A percentile compares a stretch with the other conserved stretches of the same genome.
Evolutionary conservation across 2,113 vertebrate species (phyloP).

Genomic region (Chamaea fasciata): DNA sequence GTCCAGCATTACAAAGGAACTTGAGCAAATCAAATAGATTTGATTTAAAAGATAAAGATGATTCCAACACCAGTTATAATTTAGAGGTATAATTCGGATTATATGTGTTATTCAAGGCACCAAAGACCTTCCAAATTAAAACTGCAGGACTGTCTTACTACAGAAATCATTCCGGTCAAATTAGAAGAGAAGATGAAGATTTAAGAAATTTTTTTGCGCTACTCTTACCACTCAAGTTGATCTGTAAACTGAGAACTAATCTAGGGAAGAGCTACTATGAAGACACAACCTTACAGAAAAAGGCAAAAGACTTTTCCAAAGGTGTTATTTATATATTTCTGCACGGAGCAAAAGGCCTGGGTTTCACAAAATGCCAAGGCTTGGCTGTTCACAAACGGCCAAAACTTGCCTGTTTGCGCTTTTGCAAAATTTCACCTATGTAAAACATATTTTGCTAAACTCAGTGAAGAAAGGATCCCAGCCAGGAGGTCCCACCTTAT

Average conservation of each 20-base stretch:
- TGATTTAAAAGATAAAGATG: background rate
- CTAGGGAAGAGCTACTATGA: background rate
- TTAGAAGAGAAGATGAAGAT: background rate
- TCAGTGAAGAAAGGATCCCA: background rate
- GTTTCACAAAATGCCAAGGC: background rate
- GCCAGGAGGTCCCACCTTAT: background rate
- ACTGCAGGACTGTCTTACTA: background rate
- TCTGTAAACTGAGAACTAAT: background rate
- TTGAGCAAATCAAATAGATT: background rate
- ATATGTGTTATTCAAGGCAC: background rate
- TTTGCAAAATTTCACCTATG: background rate
- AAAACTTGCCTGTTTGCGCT: background rate
- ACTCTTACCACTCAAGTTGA: background rate
- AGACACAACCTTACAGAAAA: background rate
- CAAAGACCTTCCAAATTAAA: background rate
- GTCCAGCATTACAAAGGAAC: background rate
- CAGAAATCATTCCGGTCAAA: accelerated
- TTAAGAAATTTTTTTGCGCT: background rate
- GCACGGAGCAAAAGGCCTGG: background rate
- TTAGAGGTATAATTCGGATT: background rate
- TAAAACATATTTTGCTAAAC: background rate
- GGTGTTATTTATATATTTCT: background rate
- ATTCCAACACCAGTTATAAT: background rate
- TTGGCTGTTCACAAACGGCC: background rate
- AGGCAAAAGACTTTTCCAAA: background rate